Evolutionary conservation across 2,888 invertebrate genomes (phyloP).

Genomic region (Maniola hyperantus): DNA sequence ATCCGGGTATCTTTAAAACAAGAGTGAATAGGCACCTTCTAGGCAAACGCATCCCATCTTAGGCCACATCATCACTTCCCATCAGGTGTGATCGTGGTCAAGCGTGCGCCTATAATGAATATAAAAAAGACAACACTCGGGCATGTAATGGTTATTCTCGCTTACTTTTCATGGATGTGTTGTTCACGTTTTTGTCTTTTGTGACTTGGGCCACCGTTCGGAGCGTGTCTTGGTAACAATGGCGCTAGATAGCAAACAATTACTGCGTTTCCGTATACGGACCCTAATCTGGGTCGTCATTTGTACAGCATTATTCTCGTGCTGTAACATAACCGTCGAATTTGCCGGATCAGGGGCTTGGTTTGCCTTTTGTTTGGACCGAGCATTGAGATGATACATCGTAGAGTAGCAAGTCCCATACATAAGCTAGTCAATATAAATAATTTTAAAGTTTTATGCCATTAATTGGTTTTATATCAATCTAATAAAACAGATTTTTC

Average conservation of each 20-base stretch:
- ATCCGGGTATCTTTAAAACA: no score
- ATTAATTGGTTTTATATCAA: no score
- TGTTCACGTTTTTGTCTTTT: not conserved
- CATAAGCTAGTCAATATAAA: no score
- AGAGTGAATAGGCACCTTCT: no score
- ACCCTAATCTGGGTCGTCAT: conserved; percentile 55
- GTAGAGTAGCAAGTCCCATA: not conserved
- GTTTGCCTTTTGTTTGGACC: conserved; percentile 49
- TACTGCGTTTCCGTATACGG: conserved; percentile 56
- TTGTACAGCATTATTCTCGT: conserved; percentile 47
- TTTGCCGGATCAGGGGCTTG: conserved; percentile 45
- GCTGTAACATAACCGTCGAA: conserved; percentile 52
- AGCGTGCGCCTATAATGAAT: no score
- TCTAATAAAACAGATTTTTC: no score
- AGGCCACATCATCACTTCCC: no score
- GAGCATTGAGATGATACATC: conserved; percentile 21
- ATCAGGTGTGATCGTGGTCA: no score
- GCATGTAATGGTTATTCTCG: not conserved
- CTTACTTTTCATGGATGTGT: not conserved
- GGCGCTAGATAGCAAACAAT: conserved; percentile 62
- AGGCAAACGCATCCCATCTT: no score
- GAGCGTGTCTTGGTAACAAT: conserved; percentile 54
- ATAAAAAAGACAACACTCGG: no score
- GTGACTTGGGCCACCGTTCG: conserved; percentile 10
- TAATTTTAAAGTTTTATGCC: no score